These are phyloP conservation scores for Papilio protenor DNA, from an alignment of 2,888 invertebrate genomes.

Conservation along the genomic window DNA sequence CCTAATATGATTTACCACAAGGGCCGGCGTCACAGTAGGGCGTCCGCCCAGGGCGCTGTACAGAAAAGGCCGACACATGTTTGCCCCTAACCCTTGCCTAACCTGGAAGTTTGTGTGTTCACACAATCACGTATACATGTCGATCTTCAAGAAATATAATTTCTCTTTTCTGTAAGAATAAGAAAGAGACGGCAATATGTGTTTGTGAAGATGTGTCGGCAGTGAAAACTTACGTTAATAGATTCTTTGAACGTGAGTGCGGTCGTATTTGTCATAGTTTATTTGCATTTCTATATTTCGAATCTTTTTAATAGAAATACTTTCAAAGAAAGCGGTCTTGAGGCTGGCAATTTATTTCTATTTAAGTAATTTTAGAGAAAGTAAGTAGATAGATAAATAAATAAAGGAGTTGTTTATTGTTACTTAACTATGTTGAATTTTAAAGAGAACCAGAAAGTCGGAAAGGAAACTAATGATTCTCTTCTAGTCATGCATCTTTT, in stretches of 20 bases:
- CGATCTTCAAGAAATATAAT: neutral
- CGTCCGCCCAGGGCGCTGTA: too few species aligned
- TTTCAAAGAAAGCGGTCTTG: conserved; percentile 20
- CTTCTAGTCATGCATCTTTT: too few species aligned
- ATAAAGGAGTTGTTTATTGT: neutral
- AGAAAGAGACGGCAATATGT: neutral
- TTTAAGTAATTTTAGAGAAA: conserved; percentile 25
- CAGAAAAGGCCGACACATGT: too few species aligned
- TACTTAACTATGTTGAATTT: neutral
- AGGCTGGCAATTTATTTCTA: conserved; percentile 20
- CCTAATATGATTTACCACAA: too few species aligned
- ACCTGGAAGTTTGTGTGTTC: too few species aligned
- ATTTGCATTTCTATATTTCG: conserved; percentile 17
- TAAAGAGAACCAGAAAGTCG: too few species aligned
- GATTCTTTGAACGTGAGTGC: neutral
- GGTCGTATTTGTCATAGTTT: conserved; percentile 9
- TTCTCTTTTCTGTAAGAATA: neutral
- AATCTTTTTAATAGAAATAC: conserved; percentile 3
- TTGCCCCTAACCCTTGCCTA: too few species aligned
- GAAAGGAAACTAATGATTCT: too few species aligned
- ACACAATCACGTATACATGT: too few species aligned
- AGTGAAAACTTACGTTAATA: neutral
- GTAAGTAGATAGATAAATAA: neutral
- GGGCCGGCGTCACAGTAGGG: too few species aligned
- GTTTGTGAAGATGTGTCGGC: neutral